Evolutionary conservation across 2,797 vertebrate genomes (phyloP).

Genomic region (Margarornis squamiger): DNA sequence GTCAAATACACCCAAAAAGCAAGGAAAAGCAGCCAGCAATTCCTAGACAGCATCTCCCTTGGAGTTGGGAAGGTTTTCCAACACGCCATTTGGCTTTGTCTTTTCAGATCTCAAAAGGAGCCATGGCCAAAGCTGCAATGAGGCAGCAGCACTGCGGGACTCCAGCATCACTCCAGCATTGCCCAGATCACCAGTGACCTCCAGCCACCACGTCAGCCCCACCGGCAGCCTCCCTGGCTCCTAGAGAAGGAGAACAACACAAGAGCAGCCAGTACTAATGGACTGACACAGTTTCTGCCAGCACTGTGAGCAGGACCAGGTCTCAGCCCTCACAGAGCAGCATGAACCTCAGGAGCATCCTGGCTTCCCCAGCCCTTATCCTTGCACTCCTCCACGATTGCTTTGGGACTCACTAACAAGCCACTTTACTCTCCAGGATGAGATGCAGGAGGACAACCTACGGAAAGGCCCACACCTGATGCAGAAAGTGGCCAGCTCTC

Average conservation of each 20-base stretch:
- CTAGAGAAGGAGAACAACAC: neutral
- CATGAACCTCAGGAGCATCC: neutral
- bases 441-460: neutral
- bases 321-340: neutral
- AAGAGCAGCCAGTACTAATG: neutral
- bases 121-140: neutral
- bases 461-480: neutral
- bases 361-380: neutral
- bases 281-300: neutral
- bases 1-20: neutral
- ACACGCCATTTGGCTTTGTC: neutral
- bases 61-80: neutral
- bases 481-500: neutral
- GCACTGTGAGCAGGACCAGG: neutral
- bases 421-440: neutral
- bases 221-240: neutral
- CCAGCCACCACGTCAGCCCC: accelerated
- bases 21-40: neutral
- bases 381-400: accelerated
- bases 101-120: neutral
- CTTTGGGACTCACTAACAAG: neutral
- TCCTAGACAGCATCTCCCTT: constrained; percentile 1
- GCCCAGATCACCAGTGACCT: neutral
- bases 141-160: neutral
- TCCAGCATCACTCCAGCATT: neutral